These are phyloP conservation scores for Pyrrhopygopsis socrates DNA, from an alignment of 2,888 invertebrate species.

Conservation along the genomic window DNA sequence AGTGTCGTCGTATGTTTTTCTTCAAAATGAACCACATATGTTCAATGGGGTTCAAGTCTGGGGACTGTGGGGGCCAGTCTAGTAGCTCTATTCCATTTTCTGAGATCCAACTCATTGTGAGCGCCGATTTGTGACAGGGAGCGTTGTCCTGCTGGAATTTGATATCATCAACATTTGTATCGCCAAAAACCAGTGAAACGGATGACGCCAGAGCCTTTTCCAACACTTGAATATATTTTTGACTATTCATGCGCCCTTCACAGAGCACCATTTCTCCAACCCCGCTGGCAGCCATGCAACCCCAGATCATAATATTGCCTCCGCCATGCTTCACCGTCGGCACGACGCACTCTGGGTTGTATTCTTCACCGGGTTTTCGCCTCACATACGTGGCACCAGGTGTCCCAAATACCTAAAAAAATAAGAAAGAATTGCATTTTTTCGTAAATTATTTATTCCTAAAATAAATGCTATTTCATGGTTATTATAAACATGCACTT, in stretches of 20 bases:
- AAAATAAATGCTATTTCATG: neutral
- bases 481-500: neutral
- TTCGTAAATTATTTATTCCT: neutral
- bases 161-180: slow-evolving; percentile 6
- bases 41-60: slow-evolving; percentile 41
- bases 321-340: slow-evolving; percentile 38
- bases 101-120: slow-evolving; percentile 24
- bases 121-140: slow-evolving; percentile 33
- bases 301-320: slow-evolving; percentile 45
- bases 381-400: slow-evolving; percentile 48
- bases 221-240: slow-evolving; percentile 39
- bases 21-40: slow-evolving; percentile 37
- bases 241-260: slow-evolving; percentile 35
- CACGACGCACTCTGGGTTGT: slow-evolving; percentile 29
- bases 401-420: slow-evolving; percentile 33
- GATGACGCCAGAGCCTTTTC: slow-evolving; percentile 23
- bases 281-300: slow-evolving; percentile 45
- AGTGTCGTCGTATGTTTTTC: neutral
- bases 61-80: slow-evolving; percentile 42
- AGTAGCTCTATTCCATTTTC: slow-evolving; percentile 29
- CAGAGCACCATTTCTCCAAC: slow-evolving; percentile 25
- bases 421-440: neutral
- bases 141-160: slow-evolving; percentile 44
- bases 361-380: slow-evolving; percentile 34
- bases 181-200: slow-evolving; percentile 14